Percentiles rank a stretch among this genome's conserved stretches.
These are phyloP conservation scores for Emmelina monodactyla DNA, from an alignment of 2,888 invertebrate species.

Conservation along the genomic window DNA sequence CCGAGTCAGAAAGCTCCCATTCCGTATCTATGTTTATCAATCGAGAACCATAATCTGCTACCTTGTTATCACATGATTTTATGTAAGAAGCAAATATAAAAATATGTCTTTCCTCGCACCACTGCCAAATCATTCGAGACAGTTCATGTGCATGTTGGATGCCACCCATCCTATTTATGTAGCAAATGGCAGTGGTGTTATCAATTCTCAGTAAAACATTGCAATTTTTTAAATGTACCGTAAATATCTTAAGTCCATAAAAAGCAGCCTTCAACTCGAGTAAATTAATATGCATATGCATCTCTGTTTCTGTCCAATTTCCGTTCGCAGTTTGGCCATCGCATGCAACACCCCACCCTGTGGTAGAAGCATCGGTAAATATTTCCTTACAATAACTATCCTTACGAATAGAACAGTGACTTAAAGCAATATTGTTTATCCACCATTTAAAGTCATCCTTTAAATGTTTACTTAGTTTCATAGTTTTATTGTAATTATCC, in stretches of 20 bases:
- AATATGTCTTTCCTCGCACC: background rate
- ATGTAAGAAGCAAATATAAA: background rate
- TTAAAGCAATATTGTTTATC: too few species aligned
- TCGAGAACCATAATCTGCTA: background rate
- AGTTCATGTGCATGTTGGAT: background rate
- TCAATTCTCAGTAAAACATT: background rate
- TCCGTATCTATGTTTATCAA: background rate
- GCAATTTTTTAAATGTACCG: background rate
- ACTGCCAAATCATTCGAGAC: background rate
- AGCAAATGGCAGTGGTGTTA: slow-evolving; percentile 1
- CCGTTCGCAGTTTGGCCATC: background rate
- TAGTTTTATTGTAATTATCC: too few species aligned
- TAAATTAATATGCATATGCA: background rate
- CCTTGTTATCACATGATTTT: background rate
- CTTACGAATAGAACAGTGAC: too few species aligned
- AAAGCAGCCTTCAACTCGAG: background rate
- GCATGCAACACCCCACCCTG: background rate
- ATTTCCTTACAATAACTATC: too few species aligned
- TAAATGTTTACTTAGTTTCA: too few species aligned
- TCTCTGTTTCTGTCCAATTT: background rate
- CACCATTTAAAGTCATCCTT: too few species aligned
- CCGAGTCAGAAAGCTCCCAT: background rate
- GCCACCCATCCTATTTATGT: slow-evolving; percentile 1
- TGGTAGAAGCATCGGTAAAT: background rate
- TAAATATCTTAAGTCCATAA: background rate